A percentile compares a stretch with the other conserved stretches of the same genome.
These are phyloP conservation scores for Melanophora roralis DNA, from an alignment of 2,888 invertebrate genomes.

Conservation along the genomic window DNA sequence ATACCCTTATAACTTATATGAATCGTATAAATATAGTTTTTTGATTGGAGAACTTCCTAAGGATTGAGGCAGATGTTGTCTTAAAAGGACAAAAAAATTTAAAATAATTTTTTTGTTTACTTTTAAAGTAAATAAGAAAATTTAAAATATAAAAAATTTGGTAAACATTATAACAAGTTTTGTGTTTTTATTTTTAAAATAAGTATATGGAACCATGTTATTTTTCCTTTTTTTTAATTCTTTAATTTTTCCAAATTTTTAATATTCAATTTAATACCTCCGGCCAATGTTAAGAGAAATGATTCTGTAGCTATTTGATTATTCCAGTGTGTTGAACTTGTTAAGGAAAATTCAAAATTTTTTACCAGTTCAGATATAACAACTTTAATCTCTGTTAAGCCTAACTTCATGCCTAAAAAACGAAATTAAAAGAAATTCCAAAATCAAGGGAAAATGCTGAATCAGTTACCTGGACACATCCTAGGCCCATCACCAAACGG, in stretches of 20 bases:
- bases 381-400: conserved; percentile 68
- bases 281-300: conserved; percentile 66
- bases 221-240: too few species aligned
- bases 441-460: not conserved
- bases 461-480: conserved; percentile 67
- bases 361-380: conserved; percentile 69
- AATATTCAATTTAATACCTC: conserved; percentile 66
- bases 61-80: too few species aligned
- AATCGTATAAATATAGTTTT: too few species aligned
- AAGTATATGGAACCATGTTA: too few species aligned
- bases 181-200: too few species aligned
- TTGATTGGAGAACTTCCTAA: too few species aligned
- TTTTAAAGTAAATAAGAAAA: too few species aligned
- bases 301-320: conserved; percentile 68
- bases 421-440: not conserved
- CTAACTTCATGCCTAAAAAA: conserved; percentile 70
- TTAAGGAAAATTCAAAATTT: conserved; percentile 67
- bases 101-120: too few species aligned
- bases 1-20: too few species aligned
- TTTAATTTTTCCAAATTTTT: not conserved
- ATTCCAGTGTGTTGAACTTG: conserved; percentile 66
- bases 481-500: conserved; percentile 72
- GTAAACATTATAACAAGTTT: too few species aligned
- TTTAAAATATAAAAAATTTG: too few species aligned
- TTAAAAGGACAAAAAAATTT: too few species aligned